phyloP scores from a whole-genome alignment of 1,140 invertebrate genomes.

The Prorops nasuta region DNA sequence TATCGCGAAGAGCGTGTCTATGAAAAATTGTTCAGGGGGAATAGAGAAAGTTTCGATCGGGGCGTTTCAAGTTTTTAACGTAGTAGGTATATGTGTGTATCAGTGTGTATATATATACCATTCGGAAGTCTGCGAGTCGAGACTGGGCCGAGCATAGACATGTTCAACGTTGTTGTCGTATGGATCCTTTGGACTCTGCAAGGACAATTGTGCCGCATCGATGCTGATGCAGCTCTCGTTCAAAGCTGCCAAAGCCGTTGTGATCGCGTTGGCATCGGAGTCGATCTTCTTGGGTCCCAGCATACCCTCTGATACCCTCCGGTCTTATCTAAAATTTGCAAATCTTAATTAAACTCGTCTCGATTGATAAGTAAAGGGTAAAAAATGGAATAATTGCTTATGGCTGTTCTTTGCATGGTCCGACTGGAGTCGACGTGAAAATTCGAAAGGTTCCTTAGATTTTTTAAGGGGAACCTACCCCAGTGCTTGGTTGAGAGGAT shows the following conservation, averaged over 20 bases:
- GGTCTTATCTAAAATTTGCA: slow-evolving; percentile 12
- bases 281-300: slow-evolving; percentile 31
- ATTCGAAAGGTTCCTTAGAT: neutral
- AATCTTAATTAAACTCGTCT: no score
- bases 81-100: no score
- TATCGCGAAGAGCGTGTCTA: no score
- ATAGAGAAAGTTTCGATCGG: no score
- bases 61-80: no score
- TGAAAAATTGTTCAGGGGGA: no score
- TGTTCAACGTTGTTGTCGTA: slow-evolving; percentile 15
- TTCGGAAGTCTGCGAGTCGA: slow-evolving; percentile 23
- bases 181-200: slow-evolving; percentile 10
- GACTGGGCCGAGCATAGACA: slow-evolving; percentile 16
- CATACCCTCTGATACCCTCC: slow-evolving; percentile 32
- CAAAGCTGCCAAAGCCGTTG: slow-evolving; percentile 23
- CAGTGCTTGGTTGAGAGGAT: slow-evolving; percentile 19
- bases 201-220: slow-evolving; percentile 12
- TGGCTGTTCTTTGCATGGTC: neutral
- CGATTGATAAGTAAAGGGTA: no score
- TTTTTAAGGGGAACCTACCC: slow-evolving; percentile 13
- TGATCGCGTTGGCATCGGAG: slow-evolving; percentile 19
- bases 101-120: no score
- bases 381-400: no score
- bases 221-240: slow-evolving; percentile 21
- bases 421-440: neutral